phyloP scores from a whole-genome alignment of 2,888 invertebrate species.

The Pemphredon lugubris region DNA sequence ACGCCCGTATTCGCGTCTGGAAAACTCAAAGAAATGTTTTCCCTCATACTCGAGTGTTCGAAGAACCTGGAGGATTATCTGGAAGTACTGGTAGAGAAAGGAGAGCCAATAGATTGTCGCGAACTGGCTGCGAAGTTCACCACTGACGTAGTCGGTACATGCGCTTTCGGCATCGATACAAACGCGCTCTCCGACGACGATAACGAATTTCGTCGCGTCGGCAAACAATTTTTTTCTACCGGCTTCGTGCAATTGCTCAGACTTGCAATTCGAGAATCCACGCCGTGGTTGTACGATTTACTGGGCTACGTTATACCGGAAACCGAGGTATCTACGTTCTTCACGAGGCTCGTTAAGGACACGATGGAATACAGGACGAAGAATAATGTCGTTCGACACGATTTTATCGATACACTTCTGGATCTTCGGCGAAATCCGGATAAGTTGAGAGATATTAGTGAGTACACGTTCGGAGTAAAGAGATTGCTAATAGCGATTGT shows the following conservation, averaged over 20 bases:
- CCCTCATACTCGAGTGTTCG: constrained; percentile 76
- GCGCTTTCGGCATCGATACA: constrained; percentile 80
- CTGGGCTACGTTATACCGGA: constrained; percentile 42
- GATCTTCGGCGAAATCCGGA: constrained; percentile 81
- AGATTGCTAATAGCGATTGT: no score
- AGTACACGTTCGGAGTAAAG: not conserved
- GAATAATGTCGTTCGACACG: constrained; percentile 82
- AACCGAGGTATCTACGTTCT: constrained; percentile 79
- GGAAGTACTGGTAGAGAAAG: constrained; percentile 45
- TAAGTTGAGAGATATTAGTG: constrained; percentile 21
- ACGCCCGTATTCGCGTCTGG: constrained; percentile 82
- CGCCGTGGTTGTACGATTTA: constrained; percentile 38
- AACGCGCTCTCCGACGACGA: constrained; percentile 77
- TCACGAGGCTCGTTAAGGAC: constrained; percentile 81
- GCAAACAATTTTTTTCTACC: constrained; percentile 68
- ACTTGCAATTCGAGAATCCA: constrained; percentile 23
- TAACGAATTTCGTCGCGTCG: constrained; percentile 79
- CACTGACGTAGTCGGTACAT: constrained; percentile 81
- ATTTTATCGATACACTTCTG: constrained; percentile 83
- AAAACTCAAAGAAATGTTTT: constrained; percentile 82
- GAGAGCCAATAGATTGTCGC: constrained; percentile 67
- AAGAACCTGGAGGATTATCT: constrained; percentile 73
- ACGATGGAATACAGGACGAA: constrained; percentile 82
- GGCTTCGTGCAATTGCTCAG: constrained; percentile 26
- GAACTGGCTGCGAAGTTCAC: constrained; percentile 79